These are phyloP conservation scores for Myiotriccus ornatus DNA, from an alignment of 2,797 vertebrate genomes.

Conservation along the genomic window DNA sequence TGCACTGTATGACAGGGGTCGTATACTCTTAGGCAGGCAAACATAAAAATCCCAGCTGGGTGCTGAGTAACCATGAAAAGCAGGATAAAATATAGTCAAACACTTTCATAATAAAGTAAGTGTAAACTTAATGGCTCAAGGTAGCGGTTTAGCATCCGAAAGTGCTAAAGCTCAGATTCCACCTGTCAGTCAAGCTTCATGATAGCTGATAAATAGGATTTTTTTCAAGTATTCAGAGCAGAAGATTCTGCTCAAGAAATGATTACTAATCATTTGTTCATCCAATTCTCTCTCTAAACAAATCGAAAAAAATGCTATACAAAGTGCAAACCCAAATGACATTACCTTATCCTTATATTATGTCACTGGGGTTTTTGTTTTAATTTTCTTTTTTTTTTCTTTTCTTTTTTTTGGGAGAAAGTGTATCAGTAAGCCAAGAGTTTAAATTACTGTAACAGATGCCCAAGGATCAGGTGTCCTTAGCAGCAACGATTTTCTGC, in stretches of 20 bases:
- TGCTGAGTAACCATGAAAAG: not conserved
- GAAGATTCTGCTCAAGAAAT: not conserved
- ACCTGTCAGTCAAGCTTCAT: not conserved
- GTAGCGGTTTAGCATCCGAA: not conserved
- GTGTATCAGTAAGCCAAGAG: not conserved
- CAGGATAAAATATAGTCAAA: not conserved
- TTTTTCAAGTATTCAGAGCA: not conserved
- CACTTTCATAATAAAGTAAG: slow-evolving; percentile 9
- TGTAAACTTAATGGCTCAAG: not conserved
- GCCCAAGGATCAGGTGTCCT: slow-evolving; percentile 57
- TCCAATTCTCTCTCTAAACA: not conserved
- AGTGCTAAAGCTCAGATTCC: not conserved
- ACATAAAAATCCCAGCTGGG: slow-evolving; percentile 14
- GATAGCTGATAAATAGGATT: not conserved
- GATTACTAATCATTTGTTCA: not conserved
- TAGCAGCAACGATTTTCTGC: slow-evolving; percentile 63
- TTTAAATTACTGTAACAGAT: slow-evolving; percentile 59
- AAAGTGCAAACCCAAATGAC: not conserved
- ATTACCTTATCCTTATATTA: slow-evolving; percentile 28
- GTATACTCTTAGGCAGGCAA: not conserved
- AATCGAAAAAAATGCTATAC: not conserved
- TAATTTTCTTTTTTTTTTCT: not conserved
- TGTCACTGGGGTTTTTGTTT: not conserved
- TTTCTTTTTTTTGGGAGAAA: not conserved
- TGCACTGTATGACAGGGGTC: not conserved